These are phyloP conservation scores for Nysson spinosus DNA, from an alignment of 2,888 invertebrate species.

Conservation along the genomic window DNA sequence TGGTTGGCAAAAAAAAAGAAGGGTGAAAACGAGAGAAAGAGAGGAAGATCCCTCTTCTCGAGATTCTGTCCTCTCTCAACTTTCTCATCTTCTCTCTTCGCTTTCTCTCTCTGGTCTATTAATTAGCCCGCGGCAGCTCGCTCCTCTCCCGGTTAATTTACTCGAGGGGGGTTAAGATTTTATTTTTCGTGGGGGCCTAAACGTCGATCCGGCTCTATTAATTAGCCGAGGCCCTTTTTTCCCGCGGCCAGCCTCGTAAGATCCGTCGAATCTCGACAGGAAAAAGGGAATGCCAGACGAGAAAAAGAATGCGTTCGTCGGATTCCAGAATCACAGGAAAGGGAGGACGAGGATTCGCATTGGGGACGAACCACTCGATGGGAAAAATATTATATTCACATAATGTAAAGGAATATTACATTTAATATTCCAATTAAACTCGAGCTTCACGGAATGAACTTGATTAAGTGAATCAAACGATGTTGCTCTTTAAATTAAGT, in stretches of 20 bases:
- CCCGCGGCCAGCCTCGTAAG: slow-evolving; percentile 43
- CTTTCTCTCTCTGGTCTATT: slow-evolving; percentile 29
- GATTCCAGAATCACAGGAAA: slow-evolving; percentile 56
- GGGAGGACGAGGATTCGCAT: slow-evolving; percentile 48
- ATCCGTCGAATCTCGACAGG: slow-evolving; percentile 56
- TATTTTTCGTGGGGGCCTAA: slow-evolving; percentile 54
- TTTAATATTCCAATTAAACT: too few species aligned
- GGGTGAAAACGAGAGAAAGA: background rate
- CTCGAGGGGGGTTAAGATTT: slow-evolving; percentile 46
- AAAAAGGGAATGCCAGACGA: slow-evolving; percentile 35
- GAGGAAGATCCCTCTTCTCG: background rate
- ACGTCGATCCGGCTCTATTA: slow-evolving; percentile 62
- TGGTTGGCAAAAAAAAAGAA: slow-evolving; percentile 29
- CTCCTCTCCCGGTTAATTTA: slow-evolving; percentile 59
- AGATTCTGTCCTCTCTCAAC: background rate
- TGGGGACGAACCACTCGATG: too few species aligned
- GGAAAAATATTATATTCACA: too few species aligned
- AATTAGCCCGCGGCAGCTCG: slow-evolving; percentile 62
- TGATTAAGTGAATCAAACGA: too few species aligned
- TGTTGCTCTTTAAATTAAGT: too few species aligned
- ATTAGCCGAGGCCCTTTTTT: slow-evolving; percentile 61
- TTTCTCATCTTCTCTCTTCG: background rate
- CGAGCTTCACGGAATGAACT: too few species aligned
- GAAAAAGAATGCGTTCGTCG: slow-evolving; percentile 33
- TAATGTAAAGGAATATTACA: too few species aligned